Base-by-base conservation (phyloP, 2,888 invertebrate species). In the Ferdinandea cuprea region DNA sequence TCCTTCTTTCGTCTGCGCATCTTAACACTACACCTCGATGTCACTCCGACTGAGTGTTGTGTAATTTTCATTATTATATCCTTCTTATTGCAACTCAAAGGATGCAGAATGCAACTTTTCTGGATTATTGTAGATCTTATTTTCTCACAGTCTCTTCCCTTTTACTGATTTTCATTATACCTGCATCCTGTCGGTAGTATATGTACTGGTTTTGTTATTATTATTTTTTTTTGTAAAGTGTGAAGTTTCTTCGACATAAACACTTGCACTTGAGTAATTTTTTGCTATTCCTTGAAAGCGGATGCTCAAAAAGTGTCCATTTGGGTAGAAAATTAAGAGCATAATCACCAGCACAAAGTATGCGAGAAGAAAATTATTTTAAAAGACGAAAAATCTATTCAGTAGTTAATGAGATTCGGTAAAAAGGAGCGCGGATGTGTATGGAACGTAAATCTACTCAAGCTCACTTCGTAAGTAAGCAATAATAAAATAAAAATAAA, bases 1-100 rank as follows among this genome's bases (percentile, higher is more conserved):
- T 15, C 28, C 15, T 42, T 40, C 46, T 52, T 52, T 44, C 40
- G 42, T 25, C 13, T 40, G 44, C 42, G 21, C 9, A 28, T 35
- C 40, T 48, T 42, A 42, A 6, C 17, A 30, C 21, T 15, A 6
- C 7, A 4, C 13, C 8, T 40, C 40, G 46, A 28, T 71, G 63
- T 58, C 63, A 78, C 25, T 25, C 48, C 40, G 37, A 58, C 40
- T 66, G 30, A 68, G 21, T 68, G 52, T 68, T 72, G 65, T 58
- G 58, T 71, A 71, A 78, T 78, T 71, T 65, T 78, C 65, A n/a
- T 17, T 46, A 65, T 78, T 72, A 72, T 59, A 52, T 59, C 63
- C 56, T 58, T 50, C 50, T 58, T 63, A 44, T 35, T 50, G 40
- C 35, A 63, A 25, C 40, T 54, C 30, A 37, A 44, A 48, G 32